phyloP scores from a whole-genome alignment of 2,797 vertebrate genomes.

The Sebastiscus albofasciatus region DNA sequence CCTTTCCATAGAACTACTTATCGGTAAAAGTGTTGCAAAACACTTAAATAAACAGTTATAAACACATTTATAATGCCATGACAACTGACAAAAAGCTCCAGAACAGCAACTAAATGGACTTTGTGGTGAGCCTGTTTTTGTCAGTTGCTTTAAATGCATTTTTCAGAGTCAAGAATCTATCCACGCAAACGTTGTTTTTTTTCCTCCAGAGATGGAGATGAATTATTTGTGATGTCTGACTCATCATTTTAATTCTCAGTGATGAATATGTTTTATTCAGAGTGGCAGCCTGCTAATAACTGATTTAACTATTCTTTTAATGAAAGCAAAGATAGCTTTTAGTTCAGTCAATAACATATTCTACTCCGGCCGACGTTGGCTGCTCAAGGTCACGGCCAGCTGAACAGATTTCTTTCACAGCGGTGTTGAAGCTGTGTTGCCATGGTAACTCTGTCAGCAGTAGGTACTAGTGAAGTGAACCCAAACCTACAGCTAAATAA shows the following conservation, averaged over 20 bases:
- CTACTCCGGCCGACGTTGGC: not conserved
- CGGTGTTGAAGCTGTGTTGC: constrained; percentile 34
- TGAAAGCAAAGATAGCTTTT: not conserved
- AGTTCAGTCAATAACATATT: constrained; percentile 19
- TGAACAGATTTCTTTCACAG: constrained; percentile 1
- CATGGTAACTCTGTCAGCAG: constrained; percentile 32
- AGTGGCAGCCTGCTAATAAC: not conserved
- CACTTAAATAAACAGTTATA: no score
- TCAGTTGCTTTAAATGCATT: not conserved
- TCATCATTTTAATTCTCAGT: not conserved
- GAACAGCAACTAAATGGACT: not conserved
- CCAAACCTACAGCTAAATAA: not conserved
- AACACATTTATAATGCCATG: not conserved
- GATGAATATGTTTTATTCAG: not conserved
- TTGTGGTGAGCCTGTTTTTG: not conserved
- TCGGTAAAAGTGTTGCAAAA: no score
- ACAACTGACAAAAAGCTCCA: not conserved
- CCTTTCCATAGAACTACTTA: not conserved
- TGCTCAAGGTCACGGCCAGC: constrained; percentile 40
- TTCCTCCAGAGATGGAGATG: accelerated
- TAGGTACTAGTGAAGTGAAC: not conserved
- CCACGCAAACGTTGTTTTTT: not conserved
- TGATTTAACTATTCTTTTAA: not conserved
- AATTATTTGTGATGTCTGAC: not conserved
- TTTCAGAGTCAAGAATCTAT: not conserved